Evolutionary conservation across 2,888 invertebrate genomes (phyloP), one percentile per base, ranked within the genome.

Genomic region (Eurytoma californica): DNA sequence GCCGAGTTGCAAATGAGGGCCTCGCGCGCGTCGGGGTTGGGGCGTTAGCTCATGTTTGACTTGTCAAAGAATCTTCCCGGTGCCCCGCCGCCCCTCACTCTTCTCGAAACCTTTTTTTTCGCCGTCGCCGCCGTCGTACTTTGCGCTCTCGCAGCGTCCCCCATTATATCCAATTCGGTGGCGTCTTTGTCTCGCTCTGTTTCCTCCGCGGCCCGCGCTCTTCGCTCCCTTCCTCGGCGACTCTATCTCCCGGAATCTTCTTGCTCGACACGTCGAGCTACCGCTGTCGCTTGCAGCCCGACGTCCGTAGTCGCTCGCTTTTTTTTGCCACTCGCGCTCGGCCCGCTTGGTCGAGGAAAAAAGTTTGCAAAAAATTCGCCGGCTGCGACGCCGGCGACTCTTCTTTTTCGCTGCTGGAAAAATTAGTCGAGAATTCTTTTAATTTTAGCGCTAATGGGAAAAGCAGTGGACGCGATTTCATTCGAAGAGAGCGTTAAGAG

Each of bases 41-140:
- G 83, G 83, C 81, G 83, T 85, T 86, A 86, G 86, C 84, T 84
- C 85, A 85, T 84, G 84, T 86, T 85, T 84, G 84, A 86, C 84
- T 85, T 85, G 84, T 86, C 86, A 86, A 85, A 86, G 86, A 85
- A 83, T 63, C 58, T 30, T 65, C 70, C 55, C 16, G 47, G 55
- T 24, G 57, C 16, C 58, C 53, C 63, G n/a, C 24, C 55, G 55
- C 68, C 63, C 60, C 39, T 3, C 13, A 51, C 67, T 28, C 51
- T 28, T 47, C 53, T 58, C 24, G 18, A 1, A n/a, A 20, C 60
- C 18, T 20, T 58, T 47, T 47, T 61, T 65, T 55, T 67, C 30
- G 53, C 28, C 47, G 20, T 58, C 55, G 16, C 47, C 53, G 12
- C n/a, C 55, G 9, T 39, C 39, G 39, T 39, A 39, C 39, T 39